Percentiles rank a stretch among this genome's conserved stretches.
Evolutionary conservation across 2,888 invertebrate genomes (phyloP).

Genomic region (Dysmachus trigonus): DNA sequence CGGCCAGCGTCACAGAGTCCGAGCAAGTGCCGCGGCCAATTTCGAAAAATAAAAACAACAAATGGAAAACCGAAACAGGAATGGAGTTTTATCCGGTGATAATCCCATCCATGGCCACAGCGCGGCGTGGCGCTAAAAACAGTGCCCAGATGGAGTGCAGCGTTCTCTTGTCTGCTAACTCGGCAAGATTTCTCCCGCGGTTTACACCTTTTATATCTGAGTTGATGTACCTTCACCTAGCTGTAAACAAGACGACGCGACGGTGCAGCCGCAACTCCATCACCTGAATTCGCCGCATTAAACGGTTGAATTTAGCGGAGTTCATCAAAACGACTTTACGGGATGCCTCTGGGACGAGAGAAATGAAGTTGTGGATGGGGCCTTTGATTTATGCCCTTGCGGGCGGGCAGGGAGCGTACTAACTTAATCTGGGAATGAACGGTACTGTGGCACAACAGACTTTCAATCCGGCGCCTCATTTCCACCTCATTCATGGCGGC

Average conservation of each 20-base stretch:
- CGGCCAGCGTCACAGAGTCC: neutral
- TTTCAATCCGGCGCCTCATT: neutral
- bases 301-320: constrained; percentile 14
- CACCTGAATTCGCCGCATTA: neutral
- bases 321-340: constrained; percentile 19
- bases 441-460: neutral
- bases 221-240: neutral
- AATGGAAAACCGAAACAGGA: neutral
- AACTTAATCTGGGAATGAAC: neutral
- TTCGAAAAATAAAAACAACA: neutral
- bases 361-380: neutral
- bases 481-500: neutral
- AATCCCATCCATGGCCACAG: neutral
- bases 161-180: neutral
- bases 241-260: constrained; percentile 1
- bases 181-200: neutral
- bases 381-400: constrained; percentile 5
- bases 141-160: neutral
- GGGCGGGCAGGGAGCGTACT: neutral
- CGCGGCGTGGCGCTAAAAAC: neutral
- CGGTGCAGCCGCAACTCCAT: neutral
- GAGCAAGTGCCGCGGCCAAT: neutral
- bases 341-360: neutral
- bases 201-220: neutral
- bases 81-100: neutral